Base-by-base conservation (phyloP, 2,797 vertebrate genomes). In the Ibycter americanus region DNA sequence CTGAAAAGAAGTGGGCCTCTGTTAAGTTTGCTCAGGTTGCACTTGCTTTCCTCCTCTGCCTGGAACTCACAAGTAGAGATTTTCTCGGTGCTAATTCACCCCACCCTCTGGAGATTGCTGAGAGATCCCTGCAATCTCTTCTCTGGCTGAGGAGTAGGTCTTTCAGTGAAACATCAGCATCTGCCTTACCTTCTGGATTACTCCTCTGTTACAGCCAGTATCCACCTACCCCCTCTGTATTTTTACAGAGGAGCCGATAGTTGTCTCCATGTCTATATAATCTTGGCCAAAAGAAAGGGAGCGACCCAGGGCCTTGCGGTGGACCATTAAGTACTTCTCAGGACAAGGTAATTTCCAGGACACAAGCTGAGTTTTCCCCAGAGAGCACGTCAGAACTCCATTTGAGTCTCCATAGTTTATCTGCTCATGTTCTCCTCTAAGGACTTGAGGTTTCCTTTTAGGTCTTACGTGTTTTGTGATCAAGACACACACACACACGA, bases 61-160 rank as follows among this genome's bases (percentile, higher is more conserved):
- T 95, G 79, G 91, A 96, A 95, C 92, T 94, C 89, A 91, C 93
- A 90, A 94, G 91, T 78, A 85, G 91, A 86, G 65, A 58, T 74
- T 87, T 94, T 85, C 65, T 78, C 6, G 0, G 32, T 68, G 79
- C 40, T 93, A 68, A 68, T 80, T 92, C 74, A 83, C 46, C 63
- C 59, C 84, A 40, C 54, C 68, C 84, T 81, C 58, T 0, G 0
- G 49, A 72, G 77, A 46, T 31, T 1, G 3, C 29, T 51, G 49
- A 36, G 36, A 20, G 82, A 74, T 74, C 67, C 2, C 1, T 61
- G 54, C 55, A 73, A 0, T 51, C 55, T 87, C 46, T 80, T 55
- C 58, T 71, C 62, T 71, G n/a, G 42, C 62, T 70, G 47, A 73
- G 47, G 49, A 91, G 70, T 23, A 65, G 42, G 51, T 92, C 63